Base-by-base conservation (phyloP, 2,113 vertebrate genomes). In the Hippopotamus amphibius region DNA sequence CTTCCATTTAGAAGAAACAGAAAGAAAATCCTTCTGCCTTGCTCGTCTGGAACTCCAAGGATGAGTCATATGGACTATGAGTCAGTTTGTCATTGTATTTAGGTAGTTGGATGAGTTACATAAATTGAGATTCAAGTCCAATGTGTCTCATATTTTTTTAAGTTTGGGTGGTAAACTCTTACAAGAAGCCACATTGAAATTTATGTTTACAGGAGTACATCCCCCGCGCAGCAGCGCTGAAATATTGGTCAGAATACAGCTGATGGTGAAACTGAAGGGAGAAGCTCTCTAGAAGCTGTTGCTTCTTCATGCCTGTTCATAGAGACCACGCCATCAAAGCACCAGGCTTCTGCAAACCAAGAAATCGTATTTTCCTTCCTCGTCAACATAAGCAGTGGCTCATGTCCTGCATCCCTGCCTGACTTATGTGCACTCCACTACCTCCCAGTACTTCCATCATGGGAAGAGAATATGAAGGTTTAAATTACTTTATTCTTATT, bases 31-130 rank as follows among this genome's bases (percentile, higher is more conserved):
- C 69, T 95, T 86, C 55, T 65, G 43, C 48, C 2, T 71, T 59
- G 80, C 93, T 90, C 50, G 91, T 96, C 88, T 89, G 80, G 55
- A 93, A 21, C n/a, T 71, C 46, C 3, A 84, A 17, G 26, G 48
- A 50, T 96, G 93, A 97, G 15, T 97, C 97, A 95, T 12, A 37
- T 1, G n/a, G 80, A 33, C 72, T 37, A 16, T 92, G 96, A 98
- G 93, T 95, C 94, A 97, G 57, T 48, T 33, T 69, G 14, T 74
- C 28, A 3, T 26, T 79, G 59, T 72, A 46, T 19, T 69, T 68
- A 50, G 28, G 72, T 19, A 50, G 37, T 71, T 63, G 90, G 90
- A 90, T 88, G 84, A 53, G 14, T 84, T 63, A 74, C 10, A 24
- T 63, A 83, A 85, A 17, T 19, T 37, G 46, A 88, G 90, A 95